phyloP scores from a whole-genome alignment of 2,888 invertebrate genomes.

The Tridacna crocea region DNA sequence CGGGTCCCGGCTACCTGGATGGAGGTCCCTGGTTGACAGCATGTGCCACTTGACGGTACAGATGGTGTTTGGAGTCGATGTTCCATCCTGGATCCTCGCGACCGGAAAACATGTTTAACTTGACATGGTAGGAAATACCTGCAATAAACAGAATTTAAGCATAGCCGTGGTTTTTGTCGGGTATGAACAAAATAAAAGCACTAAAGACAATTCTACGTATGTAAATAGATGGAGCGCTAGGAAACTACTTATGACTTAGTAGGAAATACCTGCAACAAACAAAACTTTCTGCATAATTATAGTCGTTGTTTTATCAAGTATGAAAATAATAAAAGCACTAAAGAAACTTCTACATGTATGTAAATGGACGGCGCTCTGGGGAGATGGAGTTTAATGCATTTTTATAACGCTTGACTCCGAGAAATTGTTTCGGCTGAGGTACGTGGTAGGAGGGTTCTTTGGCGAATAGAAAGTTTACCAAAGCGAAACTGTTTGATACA shows the following conservation, averaged over 20 bases:
- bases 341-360: not conserved
- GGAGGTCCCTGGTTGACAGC: slow-evolving; percentile 49
- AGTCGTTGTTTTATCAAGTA: not conserved
- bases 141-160: too few relatives aligned
- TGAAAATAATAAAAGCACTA: not conserved
- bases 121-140: slow-evolving; percentile 47
- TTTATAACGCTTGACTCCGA: too few relatives aligned
- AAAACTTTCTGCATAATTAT: not conserved
- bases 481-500: too few relatives aligned
- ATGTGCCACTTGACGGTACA: slow-evolving; percentile 39
- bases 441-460: not conserved
- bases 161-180: too few relatives aligned
- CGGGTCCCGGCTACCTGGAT: slow-evolving; percentile 36
- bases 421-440: not conserved
- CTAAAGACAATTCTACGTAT: not conserved
- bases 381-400: too few relatives aligned
- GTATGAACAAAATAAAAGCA: not conserved
- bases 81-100: slow-evolving; percentile 43
- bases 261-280: slow-evolving; percentile 42
- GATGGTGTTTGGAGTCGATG: slow-evolving; percentile 29
- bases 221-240: not conserved
- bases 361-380: not conserved
- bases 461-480: too few relatives aligned
- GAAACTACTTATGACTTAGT: too few relatives aligned
- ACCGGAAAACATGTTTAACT: slow-evolving; percentile 44